Base-by-base conservation (phyloP, 1,140 invertebrate genomes). In the Orchesella cincta region DNA sequence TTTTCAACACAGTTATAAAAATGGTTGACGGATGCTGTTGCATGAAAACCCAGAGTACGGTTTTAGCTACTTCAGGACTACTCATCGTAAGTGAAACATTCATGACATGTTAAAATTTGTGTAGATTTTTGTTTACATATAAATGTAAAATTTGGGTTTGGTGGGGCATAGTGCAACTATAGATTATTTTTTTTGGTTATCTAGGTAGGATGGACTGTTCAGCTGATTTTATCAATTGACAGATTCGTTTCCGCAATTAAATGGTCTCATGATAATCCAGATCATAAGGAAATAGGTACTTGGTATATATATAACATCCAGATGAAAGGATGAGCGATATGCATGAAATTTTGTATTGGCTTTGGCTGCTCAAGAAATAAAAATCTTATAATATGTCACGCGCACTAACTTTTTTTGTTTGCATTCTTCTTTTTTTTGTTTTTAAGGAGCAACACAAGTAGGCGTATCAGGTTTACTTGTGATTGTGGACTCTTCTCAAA, bases 11-110 rank as follows among this genome's bases (percentile, higher is more conserved):
- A 46, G 8, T 46, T 18, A n/a, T 57, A 26, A 67, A 12, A 29
- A 67, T 67, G 62, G 62, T 29, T 18, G 62, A 29, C 14, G 62
- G 62, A 33, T 67, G 62, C n/a, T 67, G 62, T 33, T 67, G 62
- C 31, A 67, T 67, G 26, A 67, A 67, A 31, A 3, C 26, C 12
- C 62, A 67, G 33, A 67, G 33, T 33, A 29, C 62, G 12, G 8
- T 67, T 31, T 67, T 31, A 1, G n/a, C 33, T 12, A 67, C 62
- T 1, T 67, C 62, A 5, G 62, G 62, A 31, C 29, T 67, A 67
- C 62, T 67, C 62, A 67, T 67, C 33, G 62, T 67, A 67, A 31
- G 62, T 67, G 29, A 46, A 46, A 46, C 20, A 20, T 12, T 46
- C 39, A 46, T 46, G 8, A 46, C 20, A 20, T 46, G 8, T 46